A percentile compares a stretch with the other conserved stretches of the same genome.
Conservation (phyloP, 2,113 vertebrate genomes). For the Chloropsis hardwickii region DNA sequence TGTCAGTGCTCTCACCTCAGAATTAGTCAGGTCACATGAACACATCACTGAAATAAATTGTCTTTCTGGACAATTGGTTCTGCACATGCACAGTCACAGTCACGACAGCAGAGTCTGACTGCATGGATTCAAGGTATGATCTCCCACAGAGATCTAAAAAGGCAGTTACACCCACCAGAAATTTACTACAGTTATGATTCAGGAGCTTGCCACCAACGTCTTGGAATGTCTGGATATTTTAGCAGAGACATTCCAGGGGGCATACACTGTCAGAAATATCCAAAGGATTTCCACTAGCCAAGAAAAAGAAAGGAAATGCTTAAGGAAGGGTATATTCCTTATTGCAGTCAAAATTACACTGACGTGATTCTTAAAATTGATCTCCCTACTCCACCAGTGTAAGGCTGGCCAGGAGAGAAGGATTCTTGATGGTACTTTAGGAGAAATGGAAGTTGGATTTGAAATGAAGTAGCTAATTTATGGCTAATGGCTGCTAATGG, state of each 20-base stretch:
- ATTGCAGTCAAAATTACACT: not conserved
- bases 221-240: not conserved
- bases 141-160: not conserved
- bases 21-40: not conserved
- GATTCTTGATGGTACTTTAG: not conserved
- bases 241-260: not conserved
- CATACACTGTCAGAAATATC: not conserved
- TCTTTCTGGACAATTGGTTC: not conserved
- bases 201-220: not conserved
- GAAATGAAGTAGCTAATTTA: not conserved
- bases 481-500: not conserved
- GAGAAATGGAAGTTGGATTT: not conserved
- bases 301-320: not conserved
- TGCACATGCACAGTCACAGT: not conserved
- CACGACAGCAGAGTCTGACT: not conserved
- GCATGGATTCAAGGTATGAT: not conserved
- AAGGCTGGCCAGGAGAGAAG: not conserved
- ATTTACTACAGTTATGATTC: not conserved
- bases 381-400: not conserved
- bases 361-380: not conserved
- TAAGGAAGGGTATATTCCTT: not conserved
- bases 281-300: not conserved
- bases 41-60: not conserved
- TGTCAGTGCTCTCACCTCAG: not conserved
- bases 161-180: not conserved